phyloP scores from a whole-genome alignment of 2,113 vertebrate species.

The Hippocampus comes region DNA sequence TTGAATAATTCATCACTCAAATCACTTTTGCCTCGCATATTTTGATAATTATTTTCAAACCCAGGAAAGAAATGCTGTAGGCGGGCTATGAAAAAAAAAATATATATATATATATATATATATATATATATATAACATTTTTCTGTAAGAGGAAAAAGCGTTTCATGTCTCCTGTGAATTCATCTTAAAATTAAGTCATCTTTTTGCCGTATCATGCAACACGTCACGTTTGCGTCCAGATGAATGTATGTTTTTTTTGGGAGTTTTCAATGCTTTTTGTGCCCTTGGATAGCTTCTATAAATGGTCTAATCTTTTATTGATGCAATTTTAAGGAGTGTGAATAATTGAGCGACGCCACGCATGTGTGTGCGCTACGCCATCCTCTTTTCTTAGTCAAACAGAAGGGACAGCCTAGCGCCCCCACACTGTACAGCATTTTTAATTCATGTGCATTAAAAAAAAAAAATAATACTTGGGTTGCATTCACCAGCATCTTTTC shows the following conservation, averaged over 20 bases:
- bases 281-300: background rate
- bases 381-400: slow-evolving; percentile 47
- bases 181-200: background rate
- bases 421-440: slow-evolving; percentile 5
- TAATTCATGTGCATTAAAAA: slow-evolving; percentile 12
- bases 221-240: background rate
- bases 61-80: background rate
- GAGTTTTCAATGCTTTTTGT: background rate
- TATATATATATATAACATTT: no score
- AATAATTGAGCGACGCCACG: slow-evolving; percentile 66
- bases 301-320: slow-evolving; percentile 66
- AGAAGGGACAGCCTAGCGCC: slow-evolving; percentile 6
- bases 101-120: no score
- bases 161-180: background rate
- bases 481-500: background rate
- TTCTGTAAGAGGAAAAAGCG: background rate
- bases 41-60: background rate
- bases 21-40: background rate
- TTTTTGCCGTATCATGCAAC: background rate
- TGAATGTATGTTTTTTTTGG: background rate
- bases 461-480: slow-evolving; percentile 5
- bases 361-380: slow-evolving; percentile 20
- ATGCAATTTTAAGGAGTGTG: slow-evolving; percentile 63
- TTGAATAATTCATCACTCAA: slow-evolving; percentile 39
- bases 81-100: no score